Percentiles rank a stretch among this genome's conserved stretches.
These are phyloP conservation scores for Girardia tigrina DNA, from an alignment of 2,888 invertebrate genomes.

Conservation along the genomic window DNA sequence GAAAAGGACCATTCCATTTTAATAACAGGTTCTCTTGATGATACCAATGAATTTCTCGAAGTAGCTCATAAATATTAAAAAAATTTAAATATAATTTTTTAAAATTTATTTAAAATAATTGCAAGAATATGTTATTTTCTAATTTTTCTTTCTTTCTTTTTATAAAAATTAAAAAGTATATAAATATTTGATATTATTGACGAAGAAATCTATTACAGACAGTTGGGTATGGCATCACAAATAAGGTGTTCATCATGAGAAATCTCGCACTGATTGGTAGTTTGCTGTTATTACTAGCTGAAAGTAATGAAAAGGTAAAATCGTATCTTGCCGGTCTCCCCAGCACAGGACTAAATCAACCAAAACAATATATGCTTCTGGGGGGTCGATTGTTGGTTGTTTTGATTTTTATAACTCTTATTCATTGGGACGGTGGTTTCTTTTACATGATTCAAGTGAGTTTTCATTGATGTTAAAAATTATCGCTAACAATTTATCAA, in stretches of 20 bases:
- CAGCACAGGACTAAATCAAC: slow-evolving; percentile 61
- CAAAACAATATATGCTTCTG: slow-evolving; percentile 84
- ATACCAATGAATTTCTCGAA: background rate
- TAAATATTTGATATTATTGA: too few species aligned
- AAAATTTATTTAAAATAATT: too few species aligned
- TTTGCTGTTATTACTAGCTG: slow-evolving; percentile 84
- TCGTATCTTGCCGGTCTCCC: slow-evolving; percentile 79
- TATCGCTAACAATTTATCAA: too few species aligned
- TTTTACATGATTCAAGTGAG: slow-evolving; percentile 73
- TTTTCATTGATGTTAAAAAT: background rate
- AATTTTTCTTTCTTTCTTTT: too few species aligned
- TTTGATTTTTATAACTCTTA: slow-evolving; percentile 92
- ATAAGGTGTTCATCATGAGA: slow-evolving; percentile 48
- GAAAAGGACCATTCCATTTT: too few species aligned
- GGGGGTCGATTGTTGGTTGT: slow-evolving; percentile 85
- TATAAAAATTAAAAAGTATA: too few species aligned
- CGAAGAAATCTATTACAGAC: background rate
- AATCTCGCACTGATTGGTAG: slow-evolving; percentile 93
- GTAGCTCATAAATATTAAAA: slow-evolving; percentile 60
- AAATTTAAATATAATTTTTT: background rate
- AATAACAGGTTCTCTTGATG: too few species aligned
- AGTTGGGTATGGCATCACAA: slow-evolving; percentile 55
- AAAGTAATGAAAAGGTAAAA: slow-evolving; percentile 77
- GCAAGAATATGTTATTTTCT: too few species aligned
- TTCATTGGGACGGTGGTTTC: slow-evolving; percentile 78